phyloP scores from a whole-genome alignment of 2,888 invertebrate species.

The Cistogaster globosa region DNA sequence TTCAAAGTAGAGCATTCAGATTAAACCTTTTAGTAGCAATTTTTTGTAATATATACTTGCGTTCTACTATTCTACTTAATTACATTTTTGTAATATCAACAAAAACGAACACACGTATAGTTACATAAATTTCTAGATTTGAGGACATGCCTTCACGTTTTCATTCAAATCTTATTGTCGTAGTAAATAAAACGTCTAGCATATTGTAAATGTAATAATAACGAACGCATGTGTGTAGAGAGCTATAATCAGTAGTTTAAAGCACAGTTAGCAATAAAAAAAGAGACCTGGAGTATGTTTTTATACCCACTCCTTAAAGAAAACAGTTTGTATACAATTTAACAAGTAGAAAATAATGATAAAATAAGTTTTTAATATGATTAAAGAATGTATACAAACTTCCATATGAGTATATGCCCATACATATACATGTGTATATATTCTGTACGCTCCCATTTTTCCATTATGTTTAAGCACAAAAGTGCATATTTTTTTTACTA shows the following conservation, averaged over 20 bases:
- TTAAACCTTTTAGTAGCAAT: slow-evolving; percentile 21
- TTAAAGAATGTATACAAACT: neutral
- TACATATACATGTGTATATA: neutral
- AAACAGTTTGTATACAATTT: slow-evolving; percentile 12
- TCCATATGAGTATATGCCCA: neutral
- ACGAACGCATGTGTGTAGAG: neutral
- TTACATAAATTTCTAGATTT: neutral
- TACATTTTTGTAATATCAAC: slow-evolving; percentile 10
- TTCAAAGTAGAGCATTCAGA: slow-evolving; percentile 18
- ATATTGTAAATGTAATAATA: neutral
- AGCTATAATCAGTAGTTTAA: neutral
- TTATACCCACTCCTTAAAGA: slow-evolving; percentile 25
- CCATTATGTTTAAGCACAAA: slow-evolving; percentile 4
- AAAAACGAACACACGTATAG: neutral
- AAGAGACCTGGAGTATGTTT: neutral
- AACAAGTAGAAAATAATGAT: slow-evolving; percentile 43
- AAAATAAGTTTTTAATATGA: slow-evolving; percentile 34
- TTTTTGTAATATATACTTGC: neutral
- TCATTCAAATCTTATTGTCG: slow-evolving; percentile 25
- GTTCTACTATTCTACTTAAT: slow-evolving; percentile 4
- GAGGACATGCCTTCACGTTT: slow-evolving; percentile 32
- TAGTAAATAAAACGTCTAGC: neutral
- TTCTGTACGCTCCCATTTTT: slow-evolving; percentile 21
- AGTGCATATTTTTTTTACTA: slow-evolving; percentile 37
- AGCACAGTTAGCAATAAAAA: slow-evolving; percentile 2